Conservation (phyloP, 1,140 invertebrate genomes). For the Drosophila funebris region DNA sequence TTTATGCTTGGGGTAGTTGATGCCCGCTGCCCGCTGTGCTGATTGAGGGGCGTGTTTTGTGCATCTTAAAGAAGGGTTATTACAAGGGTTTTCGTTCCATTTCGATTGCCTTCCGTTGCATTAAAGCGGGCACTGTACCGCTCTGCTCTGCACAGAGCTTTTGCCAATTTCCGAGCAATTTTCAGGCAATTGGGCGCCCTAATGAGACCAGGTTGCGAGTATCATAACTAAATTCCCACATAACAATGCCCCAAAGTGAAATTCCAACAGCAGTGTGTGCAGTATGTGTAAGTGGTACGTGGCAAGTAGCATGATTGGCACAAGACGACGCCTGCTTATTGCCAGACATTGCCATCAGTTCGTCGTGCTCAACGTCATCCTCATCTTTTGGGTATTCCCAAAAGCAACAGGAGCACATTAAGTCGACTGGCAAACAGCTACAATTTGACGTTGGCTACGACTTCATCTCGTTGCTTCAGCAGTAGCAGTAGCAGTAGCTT, state of each 20-base stretch:
- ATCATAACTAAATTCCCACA: constrained; percentile 68
- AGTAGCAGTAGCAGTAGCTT: constrained; percentile 12
- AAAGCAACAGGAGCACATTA: constrained; percentile 68
- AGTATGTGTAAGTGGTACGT: not conserved
- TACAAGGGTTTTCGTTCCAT: constrained; percentile 40
- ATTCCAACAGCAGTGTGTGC: constrained; percentile 43
- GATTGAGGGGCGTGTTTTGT: constrained; percentile 76
- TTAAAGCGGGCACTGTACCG: constrained; percentile 57
- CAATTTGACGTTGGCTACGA: constrained; percentile 67
- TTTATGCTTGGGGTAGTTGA: constrained; percentile 77
- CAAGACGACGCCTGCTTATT: constrained; percentile 22
- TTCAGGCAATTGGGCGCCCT: constrained; percentile 66
- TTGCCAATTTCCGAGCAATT: constrained; percentile 72
- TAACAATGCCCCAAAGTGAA: constrained; percentile 80
- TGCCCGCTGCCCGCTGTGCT: constrained; percentile 63
- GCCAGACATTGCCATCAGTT: constrained; percentile 51
- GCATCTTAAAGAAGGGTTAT: constrained; percentile 76
- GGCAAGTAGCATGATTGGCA: constrained; percentile 32
- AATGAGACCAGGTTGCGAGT: constrained; percentile 56
- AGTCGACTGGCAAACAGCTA: constrained; percentile 60
- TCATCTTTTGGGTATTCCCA: constrained; percentile 60
- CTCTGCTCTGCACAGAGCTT: not conserved
- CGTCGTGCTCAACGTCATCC: constrained; percentile 29
- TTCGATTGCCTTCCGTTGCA: constrained; percentile 61
- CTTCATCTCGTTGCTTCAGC: constrained; percentile 8